Conservation (phyloP, 2,888 invertebrate genomes). For the Synanthedon formicaeformis region DNA sequence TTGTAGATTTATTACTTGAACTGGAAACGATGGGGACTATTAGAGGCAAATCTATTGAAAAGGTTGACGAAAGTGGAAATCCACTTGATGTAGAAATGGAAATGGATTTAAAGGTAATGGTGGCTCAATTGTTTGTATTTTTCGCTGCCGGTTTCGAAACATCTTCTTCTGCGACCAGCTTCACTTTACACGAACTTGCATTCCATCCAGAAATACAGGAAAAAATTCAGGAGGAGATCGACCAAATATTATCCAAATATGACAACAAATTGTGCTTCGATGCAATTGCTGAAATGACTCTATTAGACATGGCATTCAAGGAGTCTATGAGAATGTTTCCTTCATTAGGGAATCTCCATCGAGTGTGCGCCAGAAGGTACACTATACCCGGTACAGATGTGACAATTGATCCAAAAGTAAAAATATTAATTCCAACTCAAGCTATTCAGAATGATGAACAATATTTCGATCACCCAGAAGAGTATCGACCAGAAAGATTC, state of each 20-base stretch:
- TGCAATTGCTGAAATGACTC: slow-evolving; percentile 8
- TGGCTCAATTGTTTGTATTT: slow-evolving; percentile 15
- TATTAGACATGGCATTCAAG: slow-evolving; percentile 13
- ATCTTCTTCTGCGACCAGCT: slow-evolving; percentile 19
- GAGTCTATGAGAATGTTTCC: slow-evolving; percentile 15
- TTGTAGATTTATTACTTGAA: slow-evolving; percentile 35
- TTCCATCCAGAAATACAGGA: slow-evolving; percentile 21
- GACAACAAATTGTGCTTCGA: slow-evolving; percentile 10
- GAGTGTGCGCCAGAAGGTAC: slow-evolving; percentile 11
- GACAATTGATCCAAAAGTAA: slow-evolving; percentile 38
- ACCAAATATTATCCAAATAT: slow-evolving; percentile 8
- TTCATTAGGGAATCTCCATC: slow-evolving; percentile 6
- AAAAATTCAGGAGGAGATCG: slow-evolving; percentile 21
- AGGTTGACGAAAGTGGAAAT: slow-evolving; percentile 4
- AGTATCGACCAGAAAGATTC: slow-evolving; percentile 37
- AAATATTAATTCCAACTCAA: slow-evolving; percentile 35
- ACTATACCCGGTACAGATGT: slow-evolving; percentile 16
- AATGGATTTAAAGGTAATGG: slow-evolving; percentile 7
- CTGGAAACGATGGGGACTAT: slow-evolving; percentile 7
- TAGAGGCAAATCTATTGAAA: slow-evolving; percentile 6
- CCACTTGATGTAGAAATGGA: slow-evolving; percentile 8
- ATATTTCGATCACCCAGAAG: slow-evolving; percentile 34
- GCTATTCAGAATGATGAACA: slow-evolving; percentile 39
- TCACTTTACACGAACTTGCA: slow-evolving; percentile 23
- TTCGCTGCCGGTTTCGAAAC: slow-evolving; percentile 19